Percentiles rank a stretch among this genome's conserved stretches.
Conservation (phyloP, 2,888 invertebrate genomes). For the Notodromas monacha region DNA sequence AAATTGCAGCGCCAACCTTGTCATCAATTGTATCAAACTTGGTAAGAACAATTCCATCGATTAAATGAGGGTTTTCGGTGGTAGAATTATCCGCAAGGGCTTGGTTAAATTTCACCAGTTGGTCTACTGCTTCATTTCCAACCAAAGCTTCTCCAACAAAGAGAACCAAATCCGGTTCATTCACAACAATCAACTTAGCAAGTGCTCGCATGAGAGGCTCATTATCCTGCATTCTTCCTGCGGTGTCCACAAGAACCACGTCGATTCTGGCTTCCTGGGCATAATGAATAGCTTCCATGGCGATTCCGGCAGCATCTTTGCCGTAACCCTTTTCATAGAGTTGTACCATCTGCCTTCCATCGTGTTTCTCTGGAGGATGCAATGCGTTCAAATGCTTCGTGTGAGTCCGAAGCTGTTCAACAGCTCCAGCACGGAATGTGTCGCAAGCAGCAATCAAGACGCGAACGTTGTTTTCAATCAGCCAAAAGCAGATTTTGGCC, state of each 20-base stretch:
- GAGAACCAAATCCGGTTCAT: constrained; percentile 86
- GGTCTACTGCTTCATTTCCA: constrained; percentile 97
- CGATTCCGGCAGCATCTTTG: constrained; percentile 93
- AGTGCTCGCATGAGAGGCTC: constrained; percentile 93
- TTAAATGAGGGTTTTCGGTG: constrained; percentile 45
- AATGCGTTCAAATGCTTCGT: constrained; percentile 64
- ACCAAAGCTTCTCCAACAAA: constrained; percentile 99
- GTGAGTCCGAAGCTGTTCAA: constrained; percentile 88
- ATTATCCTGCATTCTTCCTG: constrained; percentile 99
- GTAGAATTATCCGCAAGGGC: constrained; percentile 71
- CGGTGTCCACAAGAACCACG: constrained; percentile 88
- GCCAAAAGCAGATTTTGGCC: constrained; percentile 97
- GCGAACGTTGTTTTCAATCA: constrained; percentile 78
- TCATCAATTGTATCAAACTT: constrained; percentile 99
- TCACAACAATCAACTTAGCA: constrained; percentile 76
- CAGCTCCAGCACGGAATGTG: constrained; percentile 94
- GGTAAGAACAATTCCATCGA: constrained; percentile 93
- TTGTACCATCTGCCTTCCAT: constrained; percentile 45
- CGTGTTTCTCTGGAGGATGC: constrained; percentile 42
- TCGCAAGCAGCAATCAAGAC: constrained; percentile 96
- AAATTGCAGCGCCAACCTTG: constrained; percentile 95
- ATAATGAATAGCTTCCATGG: constrained; percentile 74
- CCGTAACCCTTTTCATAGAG: constrained; percentile 93
- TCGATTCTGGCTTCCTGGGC: constrained; percentile 50
- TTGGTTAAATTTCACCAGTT: constrained; percentile 91